A percentile compares a stretch with the other conserved stretches of the same genome.
Conservation (phyloP, 2,113 vertebrate genomes). For the Mus pahari region DNA sequence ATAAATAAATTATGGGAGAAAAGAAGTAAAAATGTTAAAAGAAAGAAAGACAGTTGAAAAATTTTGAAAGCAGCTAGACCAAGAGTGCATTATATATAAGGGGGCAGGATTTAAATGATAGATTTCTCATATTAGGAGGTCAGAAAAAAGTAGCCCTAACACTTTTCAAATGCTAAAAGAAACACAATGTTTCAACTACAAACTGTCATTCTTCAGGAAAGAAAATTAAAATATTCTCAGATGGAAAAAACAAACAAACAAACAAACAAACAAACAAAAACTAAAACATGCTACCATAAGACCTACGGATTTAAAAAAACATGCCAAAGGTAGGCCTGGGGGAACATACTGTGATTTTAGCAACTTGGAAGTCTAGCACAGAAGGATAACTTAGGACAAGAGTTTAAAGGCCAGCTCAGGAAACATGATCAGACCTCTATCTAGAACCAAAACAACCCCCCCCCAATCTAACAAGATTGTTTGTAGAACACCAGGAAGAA, state of each 20-base stretch:
- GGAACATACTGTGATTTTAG: not conserved
- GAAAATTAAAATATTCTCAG: constrained; percentile 1
- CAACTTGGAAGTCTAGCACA: not conserved
- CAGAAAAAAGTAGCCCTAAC: not conserved
- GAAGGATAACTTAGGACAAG: not conserved
- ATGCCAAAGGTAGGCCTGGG: not conserved
- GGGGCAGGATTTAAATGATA: not conserved
- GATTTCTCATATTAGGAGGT: not conserved
- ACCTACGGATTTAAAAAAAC: not conserved
- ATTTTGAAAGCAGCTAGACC: not conserved
- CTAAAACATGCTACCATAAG: not conserved
- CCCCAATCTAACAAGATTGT: not conserved
- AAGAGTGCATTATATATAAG: not conserved
- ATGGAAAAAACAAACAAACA: not conserved
- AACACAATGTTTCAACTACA: not conserved
- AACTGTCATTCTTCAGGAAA: not conserved
- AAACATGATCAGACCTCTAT: not conserved
- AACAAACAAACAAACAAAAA: not conserved
- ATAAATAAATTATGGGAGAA: no score
- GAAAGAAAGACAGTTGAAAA: not conserved
- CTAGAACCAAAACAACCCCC: not conserved
- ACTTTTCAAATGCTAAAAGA: not conserved
- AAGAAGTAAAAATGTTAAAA: no score
- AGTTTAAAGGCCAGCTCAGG: not conserved
- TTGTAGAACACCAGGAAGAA: not conserved